Base-by-base conservation (phyloP, 2,888 invertebrate genomes). In the Alcis repandata region DNA sequence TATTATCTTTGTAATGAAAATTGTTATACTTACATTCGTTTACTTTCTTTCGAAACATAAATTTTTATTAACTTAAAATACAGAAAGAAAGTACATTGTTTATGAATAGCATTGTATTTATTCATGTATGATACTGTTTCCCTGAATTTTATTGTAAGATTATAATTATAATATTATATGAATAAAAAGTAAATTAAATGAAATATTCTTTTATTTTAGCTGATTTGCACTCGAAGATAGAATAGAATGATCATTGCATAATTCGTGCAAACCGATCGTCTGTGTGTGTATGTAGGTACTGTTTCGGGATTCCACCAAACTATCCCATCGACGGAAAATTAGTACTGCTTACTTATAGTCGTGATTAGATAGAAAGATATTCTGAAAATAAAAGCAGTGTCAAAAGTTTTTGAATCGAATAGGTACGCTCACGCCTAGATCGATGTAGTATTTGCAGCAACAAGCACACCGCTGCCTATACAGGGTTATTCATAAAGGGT, bases 71-170 rank as follows among this genome's bases (percentile, higher is more conserved):
- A 84, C 79, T 79, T 84, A 85, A 85, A 84, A 83, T 84, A 73
- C 79, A 74, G 80, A 85, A 83, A 83, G 82, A 79, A 80, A 83
- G 85, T 86, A 88, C 78, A 87, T 88, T 87, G 87, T 89, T 89
- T 89, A 88, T 86, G 87, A 65, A 88, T 91, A 90, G 89, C 88
- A 91, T 89, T 91, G 92, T 92, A 92, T 93, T 93, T 93, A 93
- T 92, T 92, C 89, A 84, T 93, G 92, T 93, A 93, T 92, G 84
- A 92, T 92, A 92, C 88, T 88, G 91, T 92, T 93, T 91, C 88
- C 87, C 90, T 91, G 89, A 92, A 92, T 87, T 92, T 88, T 91
- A 92, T 90, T 88, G 89, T 89, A 88, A 85, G 27, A 27, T 27
- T 93, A 92, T 92, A 92, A 92, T 89, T 90, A 92, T 91, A 88